Evolutionary conservation across 1,140 invertebrate genomes (phyloP).

Genomic region (Drosophila obscura): DNA sequence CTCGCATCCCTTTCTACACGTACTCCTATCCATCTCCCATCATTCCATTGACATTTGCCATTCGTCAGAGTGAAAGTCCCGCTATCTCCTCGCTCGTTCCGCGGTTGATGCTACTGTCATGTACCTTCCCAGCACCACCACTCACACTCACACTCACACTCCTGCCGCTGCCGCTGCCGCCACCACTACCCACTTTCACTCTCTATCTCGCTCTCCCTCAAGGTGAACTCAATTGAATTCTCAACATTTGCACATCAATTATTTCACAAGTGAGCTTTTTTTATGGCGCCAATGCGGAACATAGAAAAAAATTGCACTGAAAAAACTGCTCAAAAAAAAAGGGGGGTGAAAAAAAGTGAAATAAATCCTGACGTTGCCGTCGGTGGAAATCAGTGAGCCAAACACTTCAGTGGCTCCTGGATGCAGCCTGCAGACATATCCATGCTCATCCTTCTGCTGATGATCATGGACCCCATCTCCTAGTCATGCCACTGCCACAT

Average conservation of each 20-base stretch:
- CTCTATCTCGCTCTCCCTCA: slow-evolving; percentile 26
- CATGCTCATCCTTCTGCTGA: not conserved
- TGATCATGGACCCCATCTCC: not conserved
- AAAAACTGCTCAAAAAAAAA: slow-evolving; percentile 1
- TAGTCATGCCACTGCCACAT: not conserved
- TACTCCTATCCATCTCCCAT: not conserved
- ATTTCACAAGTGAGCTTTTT: slow-evolving; percentile 56
- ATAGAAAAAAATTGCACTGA: slow-evolving; percentile 12
- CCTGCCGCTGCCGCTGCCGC: too few relatives aligned
- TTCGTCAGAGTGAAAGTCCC: slow-evolving; percentile 29
- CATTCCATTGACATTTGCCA: slow-evolving; percentile 32
- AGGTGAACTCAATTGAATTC: slow-evolving; percentile 65
- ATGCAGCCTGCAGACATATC: slow-evolving; percentile 3
- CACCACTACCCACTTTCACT: slow-evolving; percentile 26
- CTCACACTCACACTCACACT: not conserved
- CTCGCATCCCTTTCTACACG: not conserved
- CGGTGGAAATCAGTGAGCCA: slow-evolving; percentile 41
- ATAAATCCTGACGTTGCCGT: slow-evolving; percentile 30
- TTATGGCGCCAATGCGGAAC: slow-evolving; percentile 36
- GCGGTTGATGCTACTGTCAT: not conserved
- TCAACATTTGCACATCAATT: slow-evolving; percentile 69
- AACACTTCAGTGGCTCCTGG: slow-evolving; percentile 22
- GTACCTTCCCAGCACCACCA: not conserved
- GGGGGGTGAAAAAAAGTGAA: slow-evolving; percentile 5
- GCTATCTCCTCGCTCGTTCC: slow-evolving; percentile 9